These are phyloP conservation scores for Dysidea cf. avara DNA, from an alignment of 37 sponge, comb jelly and placozoan genomes.

Conservation along the genomic window DNA sequence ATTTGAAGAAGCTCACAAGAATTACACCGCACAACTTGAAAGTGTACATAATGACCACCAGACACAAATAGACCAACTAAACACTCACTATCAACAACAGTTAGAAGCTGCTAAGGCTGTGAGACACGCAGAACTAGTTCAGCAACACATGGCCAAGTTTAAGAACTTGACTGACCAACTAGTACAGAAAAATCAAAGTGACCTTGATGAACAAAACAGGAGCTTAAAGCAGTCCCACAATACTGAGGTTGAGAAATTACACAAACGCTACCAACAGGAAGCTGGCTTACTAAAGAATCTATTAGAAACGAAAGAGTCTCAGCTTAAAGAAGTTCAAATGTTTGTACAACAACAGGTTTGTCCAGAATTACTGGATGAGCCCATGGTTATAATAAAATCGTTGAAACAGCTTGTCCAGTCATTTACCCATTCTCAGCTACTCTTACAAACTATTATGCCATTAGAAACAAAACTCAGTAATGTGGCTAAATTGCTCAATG, in stretches of 20 bases:
- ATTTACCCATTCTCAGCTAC: background rate
- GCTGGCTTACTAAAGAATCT: background rate
- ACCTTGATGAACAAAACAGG: slow-evolving; percentile 5
- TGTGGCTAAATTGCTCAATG: background rate
- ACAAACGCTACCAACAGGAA: background rate
- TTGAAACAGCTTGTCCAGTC: background rate
- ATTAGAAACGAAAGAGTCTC: background rate
- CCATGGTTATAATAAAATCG: no score
- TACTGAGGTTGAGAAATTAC: background rate
- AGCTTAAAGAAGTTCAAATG: background rate
- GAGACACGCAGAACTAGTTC: background rate
- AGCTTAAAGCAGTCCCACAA: background rate
- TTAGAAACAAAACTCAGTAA: background rate
- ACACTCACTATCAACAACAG: background rate
- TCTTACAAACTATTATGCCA: background rate
- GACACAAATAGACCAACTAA: no score
- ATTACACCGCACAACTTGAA: no score
- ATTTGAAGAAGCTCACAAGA: slow-evolving; percentile 9
- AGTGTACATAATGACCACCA: no score
- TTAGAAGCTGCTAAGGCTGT: slow-evolving; percentile 9
- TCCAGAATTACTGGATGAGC: background rate
- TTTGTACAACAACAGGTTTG: background rate
- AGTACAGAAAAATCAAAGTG: slow-evolving; percentile 25
- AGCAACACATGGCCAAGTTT: slow-evolving; percentile 43
- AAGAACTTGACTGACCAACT: slow-evolving; percentile 37